Percentiles rank a stretch among this genome's conserved stretches.
These are phyloP conservation scores for Loris lydekkerianus DNA, from an alignment of 2,797 vertebrate species.

Conservation along the genomic window DNA sequence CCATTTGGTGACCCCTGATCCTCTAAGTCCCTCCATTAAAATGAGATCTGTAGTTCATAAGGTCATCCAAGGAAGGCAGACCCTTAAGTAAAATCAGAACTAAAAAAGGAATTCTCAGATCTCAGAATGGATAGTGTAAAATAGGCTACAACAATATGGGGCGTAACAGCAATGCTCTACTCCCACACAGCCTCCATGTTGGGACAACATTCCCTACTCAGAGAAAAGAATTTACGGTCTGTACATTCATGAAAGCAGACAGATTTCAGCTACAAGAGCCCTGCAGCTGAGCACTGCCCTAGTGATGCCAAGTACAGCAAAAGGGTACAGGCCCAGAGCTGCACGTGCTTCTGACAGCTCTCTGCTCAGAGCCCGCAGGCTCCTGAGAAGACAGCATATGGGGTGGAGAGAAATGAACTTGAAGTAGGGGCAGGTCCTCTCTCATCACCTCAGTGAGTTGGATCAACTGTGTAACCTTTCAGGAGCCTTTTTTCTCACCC, in stretches of 20 bases:
- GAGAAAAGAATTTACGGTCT: neutral
- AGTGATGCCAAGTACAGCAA: accelerated
- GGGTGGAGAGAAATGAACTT: neutral
- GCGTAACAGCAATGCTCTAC: neutral
- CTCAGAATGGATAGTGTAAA: conserved; percentile 1
- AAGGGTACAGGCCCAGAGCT: neutral
- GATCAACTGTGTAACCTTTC: neutral
- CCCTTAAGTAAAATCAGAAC: conserved; percentile 46
- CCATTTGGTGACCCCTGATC: neutral
- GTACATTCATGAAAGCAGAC: neutral
- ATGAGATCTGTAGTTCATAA: neutral
- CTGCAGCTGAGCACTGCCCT: neutral
- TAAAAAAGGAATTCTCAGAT: conserved; percentile 16
- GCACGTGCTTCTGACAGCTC: accelerated
- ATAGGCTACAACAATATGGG: neutral
- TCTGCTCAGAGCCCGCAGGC: neutral
- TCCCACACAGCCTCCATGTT: neutral
- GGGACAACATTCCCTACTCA: conserved; percentile 19
- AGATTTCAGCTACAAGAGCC: neutral
- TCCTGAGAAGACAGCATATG: neutral
- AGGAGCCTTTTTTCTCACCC: neutral
- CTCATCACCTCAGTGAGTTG: neutral
- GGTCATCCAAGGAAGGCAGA: conserved; percentile 36
- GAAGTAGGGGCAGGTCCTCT: neutral
- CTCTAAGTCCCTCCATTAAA: neutral